Evolutionary conservation across 2,888 invertebrate species (phyloP).

Genomic region (Diogma glabrata): DNA sequence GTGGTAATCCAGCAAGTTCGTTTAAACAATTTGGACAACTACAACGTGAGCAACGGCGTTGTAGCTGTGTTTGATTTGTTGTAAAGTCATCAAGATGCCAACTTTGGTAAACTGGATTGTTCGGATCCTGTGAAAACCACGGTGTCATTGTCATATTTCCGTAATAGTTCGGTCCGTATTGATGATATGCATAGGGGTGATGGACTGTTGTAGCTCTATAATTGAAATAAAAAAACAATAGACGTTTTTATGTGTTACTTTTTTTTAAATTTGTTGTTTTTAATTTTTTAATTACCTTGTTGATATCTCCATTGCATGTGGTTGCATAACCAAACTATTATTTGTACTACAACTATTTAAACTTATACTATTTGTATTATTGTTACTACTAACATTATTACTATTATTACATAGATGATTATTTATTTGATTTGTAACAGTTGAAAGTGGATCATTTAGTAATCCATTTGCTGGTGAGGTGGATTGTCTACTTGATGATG

Average conservation of each 20-base stretch:
- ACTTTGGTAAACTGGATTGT: slow-evolving; percentile 10
- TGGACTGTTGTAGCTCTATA: slow-evolving; percentile 13
- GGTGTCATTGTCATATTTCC: slow-evolving; percentile 26
- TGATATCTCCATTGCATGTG: slow-evolving; percentile 16
- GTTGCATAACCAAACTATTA: slow-evolving; percentile 11
- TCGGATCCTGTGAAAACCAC: slow-evolving; percentile 10
- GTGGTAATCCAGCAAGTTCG: slow-evolving; percentile 66
- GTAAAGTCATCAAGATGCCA: slow-evolving; percentile 11
- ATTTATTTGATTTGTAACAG: too few species aligned
- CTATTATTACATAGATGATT: too few species aligned
- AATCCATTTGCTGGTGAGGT: too few species aligned
- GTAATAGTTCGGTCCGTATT: slow-evolving; percentile 34
- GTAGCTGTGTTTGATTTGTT: slow-evolving; percentile 39
- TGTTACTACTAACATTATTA: slow-evolving; percentile 31
- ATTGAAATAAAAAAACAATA: slow-evolving; percentile 3
- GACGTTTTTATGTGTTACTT: too few species aligned
- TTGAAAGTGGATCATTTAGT: too few species aligned
- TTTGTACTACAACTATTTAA: slow-evolving; percentile 10
- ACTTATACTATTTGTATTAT: slow-evolving; percentile 16
- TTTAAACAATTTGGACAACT: slow-evolving; percentile 71
- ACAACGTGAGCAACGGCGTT: slow-evolving; percentile 62
- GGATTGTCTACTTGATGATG: slow-evolving; percentile 23
- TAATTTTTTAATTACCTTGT: slow-evolving; percentile 15
- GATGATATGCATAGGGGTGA: slow-evolving; percentile 33
- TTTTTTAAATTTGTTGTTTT: too few species aligned